Percentiles rank a stretch among this genome's conserved stretches.
These are phyloP conservation scores for Blastobasis lacticolella DNA, from an alignment of 2,888 invertebrate species.

Conservation along the genomic window DNA sequence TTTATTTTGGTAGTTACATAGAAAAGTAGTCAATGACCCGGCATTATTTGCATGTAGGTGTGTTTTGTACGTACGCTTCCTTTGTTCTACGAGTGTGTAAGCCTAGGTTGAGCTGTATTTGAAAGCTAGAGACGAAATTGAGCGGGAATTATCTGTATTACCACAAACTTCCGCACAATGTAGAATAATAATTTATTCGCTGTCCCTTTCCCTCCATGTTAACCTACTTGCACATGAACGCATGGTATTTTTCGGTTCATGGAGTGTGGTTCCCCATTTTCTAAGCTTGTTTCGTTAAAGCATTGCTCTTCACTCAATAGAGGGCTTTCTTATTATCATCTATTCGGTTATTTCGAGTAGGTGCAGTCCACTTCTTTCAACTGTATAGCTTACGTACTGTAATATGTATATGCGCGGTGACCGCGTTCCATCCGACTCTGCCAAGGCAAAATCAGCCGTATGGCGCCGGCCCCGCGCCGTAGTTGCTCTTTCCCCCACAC, in stretches of 20 bases:
- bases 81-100: conserved; percentile 40
- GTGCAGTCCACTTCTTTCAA: conserved; percentile 27
- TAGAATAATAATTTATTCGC: conserved; percentile 23
- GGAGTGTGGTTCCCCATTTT: neutral
- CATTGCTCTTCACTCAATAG: no score
- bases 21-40: conserved; percentile 64
- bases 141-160: conserved; percentile 25
- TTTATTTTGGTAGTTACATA: conserved; percentile 37
- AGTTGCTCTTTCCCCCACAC: conserved; percentile 47
- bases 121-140: conserved; percentile 15
- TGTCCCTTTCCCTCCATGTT: conserved; percentile 33
- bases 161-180: conserved; percentile 14
- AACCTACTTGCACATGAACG: conserved; percentile 33
- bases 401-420: conserved; percentile 52
- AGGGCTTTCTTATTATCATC: neutral
- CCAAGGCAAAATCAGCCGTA: conserved; percentile 54
- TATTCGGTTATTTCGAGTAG: conserved; percentile 4
- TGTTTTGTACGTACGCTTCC: conserved; percentile 39
- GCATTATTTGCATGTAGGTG: conserved; percentile 61
- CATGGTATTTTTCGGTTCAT: conserved; percentile 22
- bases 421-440: conserved; percentile 56
- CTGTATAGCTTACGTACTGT: conserved; percentile 21
- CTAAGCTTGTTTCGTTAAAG: no score
- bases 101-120: conserved; percentile 7
- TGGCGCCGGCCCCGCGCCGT: conserved; percentile 44